phyloP scores from a whole-genome alignment of 2,888 invertebrate species.

The Dysmachus trigonus region DNA sequence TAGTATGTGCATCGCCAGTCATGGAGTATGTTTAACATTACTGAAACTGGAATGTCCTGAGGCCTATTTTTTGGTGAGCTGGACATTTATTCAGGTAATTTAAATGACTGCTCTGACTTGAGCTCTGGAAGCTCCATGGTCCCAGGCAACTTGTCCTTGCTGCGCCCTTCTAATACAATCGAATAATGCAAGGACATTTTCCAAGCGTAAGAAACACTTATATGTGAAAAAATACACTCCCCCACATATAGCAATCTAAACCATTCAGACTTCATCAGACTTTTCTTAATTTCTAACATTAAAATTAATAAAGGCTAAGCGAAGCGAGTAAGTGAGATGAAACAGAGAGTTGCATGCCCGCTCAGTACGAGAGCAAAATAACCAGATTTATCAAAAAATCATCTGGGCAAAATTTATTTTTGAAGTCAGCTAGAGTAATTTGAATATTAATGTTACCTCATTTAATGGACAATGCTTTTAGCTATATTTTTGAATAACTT shows the following conservation, averaged over 20 bases:
- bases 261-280: not conserved
- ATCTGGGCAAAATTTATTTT: slow-evolving; percentile 1
- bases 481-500: not conserved
- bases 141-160: too few relatives aligned
- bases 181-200: too few relatives aligned
- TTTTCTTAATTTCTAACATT: not conserved
- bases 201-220: too few relatives aligned
- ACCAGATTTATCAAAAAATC: not conserved
- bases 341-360: slow-evolving; percentile 46
- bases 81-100: not conserved
- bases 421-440: slow-evolving; percentile 1
- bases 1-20: not conserved
- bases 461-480: slow-evolving; percentile 19
- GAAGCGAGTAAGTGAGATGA: slow-evolving; percentile 46
- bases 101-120: not conserved
- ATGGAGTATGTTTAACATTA: not conserved
- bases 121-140: not conserved
- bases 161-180: not conserved
- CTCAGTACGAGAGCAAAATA: not conserved
- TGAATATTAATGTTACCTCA: not conserved
- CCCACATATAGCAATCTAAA: not conserved
- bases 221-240: not conserved
- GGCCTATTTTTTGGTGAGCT: not conserved
- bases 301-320: not conserved
- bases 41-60: too few relatives aligned